A percentile compares a stretch with the other conserved stretches of the same genome.
Conservation (phyloP, 2,888 invertebrate species). For the Cheilosia vernalis region DNA sequence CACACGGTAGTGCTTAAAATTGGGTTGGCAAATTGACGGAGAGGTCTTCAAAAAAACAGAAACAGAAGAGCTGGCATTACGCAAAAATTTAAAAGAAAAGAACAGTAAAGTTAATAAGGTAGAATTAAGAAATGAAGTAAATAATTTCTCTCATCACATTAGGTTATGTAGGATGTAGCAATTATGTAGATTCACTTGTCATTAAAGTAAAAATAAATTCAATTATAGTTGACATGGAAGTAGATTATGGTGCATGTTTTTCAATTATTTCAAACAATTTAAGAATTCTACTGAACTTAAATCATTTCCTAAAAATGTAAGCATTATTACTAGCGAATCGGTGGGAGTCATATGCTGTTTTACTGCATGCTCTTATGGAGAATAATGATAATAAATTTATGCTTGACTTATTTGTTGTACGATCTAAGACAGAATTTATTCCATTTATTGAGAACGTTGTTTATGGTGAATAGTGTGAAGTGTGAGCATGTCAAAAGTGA, state of each 20-base stretch:
- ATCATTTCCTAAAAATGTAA: constrained; percentile 12
- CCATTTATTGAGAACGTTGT: constrained; percentile 69
- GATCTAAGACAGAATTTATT: constrained; percentile 68
- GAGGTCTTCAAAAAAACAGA: neutral
- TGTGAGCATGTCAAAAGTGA: constrained; percentile 14
- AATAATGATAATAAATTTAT: constrained; percentile 40
- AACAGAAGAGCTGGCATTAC: constrained; percentile 10
- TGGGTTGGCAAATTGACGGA: constrained; percentile 6
- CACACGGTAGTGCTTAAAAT: constrained; percentile 3
- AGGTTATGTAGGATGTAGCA: constrained; percentile 7
- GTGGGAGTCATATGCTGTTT: constrained; percentile 33
- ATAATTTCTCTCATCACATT: constrained; percentile 32
- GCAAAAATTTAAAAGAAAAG: constrained; percentile 1
- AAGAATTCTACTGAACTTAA: constrained; percentile 4
- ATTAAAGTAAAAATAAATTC: constrained; percentile 28
- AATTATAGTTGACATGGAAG: constrained; percentile 23
- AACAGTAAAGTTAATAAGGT: constrained; percentile 29
- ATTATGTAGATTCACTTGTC: constrained; percentile 6
- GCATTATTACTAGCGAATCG: constrained; percentile 21
- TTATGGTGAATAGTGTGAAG: constrained; percentile 20
- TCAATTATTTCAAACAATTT: constrained; percentile 28
- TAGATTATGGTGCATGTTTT: constrained; percentile 43
- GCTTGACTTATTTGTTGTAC: constrained; percentile 28
- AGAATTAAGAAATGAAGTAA: constrained; percentile 20
- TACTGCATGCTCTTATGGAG: constrained; percentile 9